Conservation (phyloP, 2,113 vertebrate species). For the Hippolais icterina region DNA sequence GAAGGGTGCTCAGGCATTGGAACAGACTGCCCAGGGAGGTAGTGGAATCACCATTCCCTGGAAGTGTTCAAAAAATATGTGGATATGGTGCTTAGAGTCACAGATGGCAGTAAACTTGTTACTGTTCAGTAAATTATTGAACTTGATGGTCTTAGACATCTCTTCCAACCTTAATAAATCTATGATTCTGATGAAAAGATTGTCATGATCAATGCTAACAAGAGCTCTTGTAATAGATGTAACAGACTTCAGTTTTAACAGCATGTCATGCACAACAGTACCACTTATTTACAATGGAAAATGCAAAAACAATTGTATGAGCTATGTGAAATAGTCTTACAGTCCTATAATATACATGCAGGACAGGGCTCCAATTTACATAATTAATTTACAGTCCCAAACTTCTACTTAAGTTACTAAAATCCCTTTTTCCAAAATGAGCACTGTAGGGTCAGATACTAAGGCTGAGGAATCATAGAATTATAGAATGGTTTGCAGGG, state of each 20-base stretch:
- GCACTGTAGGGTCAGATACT: not conserved
- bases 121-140: not conserved
- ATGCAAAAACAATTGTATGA: not conserved
- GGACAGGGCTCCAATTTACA: not conserved
- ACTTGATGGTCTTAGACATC: fast-evolving
- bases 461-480: not conserved
- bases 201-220: fast-evolving
- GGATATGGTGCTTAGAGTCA: not conserved
- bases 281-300: not conserved
- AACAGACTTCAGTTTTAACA: not conserved
- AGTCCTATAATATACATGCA: not conserved
- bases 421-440: not conserved
- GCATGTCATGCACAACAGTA: fast-evolving
- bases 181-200: not conserved
- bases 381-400: not conserved
- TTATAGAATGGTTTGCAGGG: not conserved
- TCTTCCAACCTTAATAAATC: not conserved
- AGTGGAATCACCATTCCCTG: not conserved
- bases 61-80: not conserved
- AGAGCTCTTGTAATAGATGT: not conserved
- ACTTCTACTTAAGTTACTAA: not conserved
- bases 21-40: not conserved
- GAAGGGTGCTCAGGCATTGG: not conserved
- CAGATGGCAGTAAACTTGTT: not conserved
- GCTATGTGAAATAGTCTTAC: not conserved